phyloP scores from a whole-genome alignment of 2,888 invertebrate genomes.

The Diachrysia chrysitis region DNA sequence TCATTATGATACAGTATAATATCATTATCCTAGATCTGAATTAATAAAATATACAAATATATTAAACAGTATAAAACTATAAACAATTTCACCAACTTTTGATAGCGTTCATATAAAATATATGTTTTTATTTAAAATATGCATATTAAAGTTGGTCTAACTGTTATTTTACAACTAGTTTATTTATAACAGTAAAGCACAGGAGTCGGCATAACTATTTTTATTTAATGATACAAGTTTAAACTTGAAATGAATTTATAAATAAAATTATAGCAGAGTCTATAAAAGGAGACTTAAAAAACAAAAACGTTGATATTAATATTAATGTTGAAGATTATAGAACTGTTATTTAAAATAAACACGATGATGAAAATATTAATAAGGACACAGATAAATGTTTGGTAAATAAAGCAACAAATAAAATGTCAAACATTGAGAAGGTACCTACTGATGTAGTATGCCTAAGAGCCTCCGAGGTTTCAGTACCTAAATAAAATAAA shows the following conservation, averaged over 20 bases:
- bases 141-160: slow-evolving; percentile 32
- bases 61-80: slow-evolving; percentile 26
- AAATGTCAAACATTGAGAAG: slow-evolving; percentile 52
- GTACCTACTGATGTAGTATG: slow-evolving; percentile 56
- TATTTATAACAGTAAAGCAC: slow-evolving; percentile 42
- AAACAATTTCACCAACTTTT: slow-evolving; percentile 30
- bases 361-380: background rate
- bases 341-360: background rate
- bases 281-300: slow-evolving; percentile 6
- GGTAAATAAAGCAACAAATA: slow-evolving; percentile 21
- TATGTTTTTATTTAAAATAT: slow-evolving; percentile 13
- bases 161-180: slow-evolving; percentile 36
- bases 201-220: slow-evolving; percentile 34
- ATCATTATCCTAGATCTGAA: slow-evolving; percentile 37
- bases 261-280: slow-evolving; percentile 7
- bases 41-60: slow-evolving; percentile 48
- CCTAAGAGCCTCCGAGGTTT: slow-evolving; percentile 57
- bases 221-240: slow-evolving; percentile 34
- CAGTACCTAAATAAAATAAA: slow-evolving; percentile 45
- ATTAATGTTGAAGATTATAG: too few relatives aligned
- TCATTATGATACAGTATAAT: slow-evolving; percentile 50
- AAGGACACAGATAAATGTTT: slow-evolving; percentile 5
- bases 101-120: slow-evolving; percentile 13
- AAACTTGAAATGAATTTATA: slow-evolving; percentile 26
- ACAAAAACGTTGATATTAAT: background rate